Base-by-base conservation (phyloP, 2,888 invertebrate genomes). In the Griposia aprilina region DNA sequence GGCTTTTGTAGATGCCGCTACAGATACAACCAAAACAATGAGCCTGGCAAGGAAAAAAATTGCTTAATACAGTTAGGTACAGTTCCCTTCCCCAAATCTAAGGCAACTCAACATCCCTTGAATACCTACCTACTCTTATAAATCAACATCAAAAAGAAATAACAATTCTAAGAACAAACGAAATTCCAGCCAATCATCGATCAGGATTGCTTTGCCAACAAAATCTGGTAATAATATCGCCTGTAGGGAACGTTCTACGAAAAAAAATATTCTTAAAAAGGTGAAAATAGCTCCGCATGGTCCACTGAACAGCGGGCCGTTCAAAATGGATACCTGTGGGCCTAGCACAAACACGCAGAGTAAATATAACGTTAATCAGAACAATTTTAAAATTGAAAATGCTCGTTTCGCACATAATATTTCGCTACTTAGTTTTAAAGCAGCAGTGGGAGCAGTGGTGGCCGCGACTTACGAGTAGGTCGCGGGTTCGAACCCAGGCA, bases 211-310 rank as follows among this genome's bases (percentile, higher is more conserved):
- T 59, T n/a, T 66, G 78, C 45, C 36, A 62, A 62, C 66, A 52
- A 63, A 78, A 77, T 78, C 50, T 66, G 20, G 20, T 80, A 45
- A 65, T 60, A 83, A 80, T 67, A 83, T 20, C 52, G 60, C 73
- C 62, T 63, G 17, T 17, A 30, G 62, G 55, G 78, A 81, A 48
- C 13, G 57, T 60, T 82, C 26, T 41, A 76, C 63, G 78, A 77
- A 83, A 84, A 88, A 87, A 82, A 67, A 73, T 80, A 80, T 85
- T 83, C 73, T 67, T 80, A 80, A 84, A 87, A 86, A 78, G 83
- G 75, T 85, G 86, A 89, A 89, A 88, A 89, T 90, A 89, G 82
- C 87, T 86, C 69, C 6, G 52, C 67, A 87, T 78, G 87, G 83
- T 84, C 76, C 80, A 82, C 30, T 86, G 86, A 81, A 62, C 85